Evolutionary conservation across 2,113 vertebrate species (phyloP), one percentile per base, ranked within the genome.

Genomic region (Myrmecophaga tridactyla): DNA sequence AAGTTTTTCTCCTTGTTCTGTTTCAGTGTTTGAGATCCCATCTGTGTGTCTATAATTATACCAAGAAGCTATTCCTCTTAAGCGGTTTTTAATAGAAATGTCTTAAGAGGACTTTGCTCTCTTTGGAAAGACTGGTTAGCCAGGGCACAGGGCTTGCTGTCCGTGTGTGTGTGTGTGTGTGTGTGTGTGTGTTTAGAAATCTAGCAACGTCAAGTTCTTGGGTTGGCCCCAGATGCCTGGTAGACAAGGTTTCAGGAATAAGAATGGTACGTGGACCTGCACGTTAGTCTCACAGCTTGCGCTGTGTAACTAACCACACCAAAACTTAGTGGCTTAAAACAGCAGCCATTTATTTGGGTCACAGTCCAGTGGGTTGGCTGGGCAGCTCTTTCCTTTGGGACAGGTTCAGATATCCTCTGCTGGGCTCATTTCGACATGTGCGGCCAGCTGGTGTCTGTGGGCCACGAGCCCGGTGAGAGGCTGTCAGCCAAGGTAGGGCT

Each of bases 11-110:
- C 73, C 41, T 77, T 94, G 60, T 83, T 92, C 21, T 27, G 60
- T 62, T 93, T 60, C 90, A 94, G 80, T 70, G 53, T 96, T 96
- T 92, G 72, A 94, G 83, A 75, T 96, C 51, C 60, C 95, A 92
- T 96, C 70, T 96, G 58, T 87, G 83, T 96, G 90, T 87, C 80
- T 96, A 48, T 96, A 90, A 96, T 97, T 95, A 92, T 85, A 92
- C 65, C 72, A 88, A 95, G 53, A 92, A 95, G 46, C 95, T 82
- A 89, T 93, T 96, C 58, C 86, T 96, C 89, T 75, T 87, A 96
- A 96, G 48, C 92, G 87, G 84, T 87, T 97, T 97, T 95, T 93
- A 94, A 97, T 94, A 96, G 84, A 95, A 96, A 85, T 95, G 67
- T 93, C 70, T 81, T 84, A 62, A 89, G 72, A 48, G 80, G n/a